Base-by-base conservation (phyloP, 1,140 invertebrate genomes). In the Eulimnadia texana region DNA sequence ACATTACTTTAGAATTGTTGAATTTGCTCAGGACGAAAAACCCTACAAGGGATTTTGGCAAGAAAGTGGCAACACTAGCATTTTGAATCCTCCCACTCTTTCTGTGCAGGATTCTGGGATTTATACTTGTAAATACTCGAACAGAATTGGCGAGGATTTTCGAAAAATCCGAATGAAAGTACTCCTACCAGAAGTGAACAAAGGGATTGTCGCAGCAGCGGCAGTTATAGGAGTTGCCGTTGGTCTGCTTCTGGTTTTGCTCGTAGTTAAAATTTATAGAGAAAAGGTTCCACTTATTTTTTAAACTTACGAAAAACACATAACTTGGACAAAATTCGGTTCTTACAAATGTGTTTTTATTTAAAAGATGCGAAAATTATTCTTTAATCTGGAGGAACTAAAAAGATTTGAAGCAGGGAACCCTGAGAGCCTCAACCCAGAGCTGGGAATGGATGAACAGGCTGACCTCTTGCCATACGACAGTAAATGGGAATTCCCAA, bases 381-480 rank as follows among this genome's bases (percentile, higher is more conserved):
- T 53, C 28, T 64, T 67, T 20, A 62, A 54, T 3, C 57, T 58
- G 10, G 58, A 62, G 23, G 53, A 67, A 19, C 64, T 70, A 42
- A 61, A 68, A 27, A 64, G 89, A 65, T 92, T 92, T 67, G 83
- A 86, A 65, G 80, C 88, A 69, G 90, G 90, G 0, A 80, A 83
- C 9, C 71, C 85, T 6, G 85, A 84, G 56, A 85, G 84, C 51
- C 78, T 94, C 9, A 95, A 95, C 77, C 90, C 90, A 0, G 88
- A 93, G 10, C 71, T 94, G 20, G 85, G 86, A 0, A 77, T 96
- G 0, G 86, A 89, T 55, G 90, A 95, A 69, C 93, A 97, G 76
- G 91, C 90, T 0, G 88, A 92, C 64, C 74, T 92, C 20, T 74
- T 97, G 49, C 91, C 93, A 0, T 97, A 96, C 65, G 84, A 97